Evolutionary conservation across 2,888 invertebrate species (phyloP).

Genomic region (Eupithecia subfuscata): DNA sequence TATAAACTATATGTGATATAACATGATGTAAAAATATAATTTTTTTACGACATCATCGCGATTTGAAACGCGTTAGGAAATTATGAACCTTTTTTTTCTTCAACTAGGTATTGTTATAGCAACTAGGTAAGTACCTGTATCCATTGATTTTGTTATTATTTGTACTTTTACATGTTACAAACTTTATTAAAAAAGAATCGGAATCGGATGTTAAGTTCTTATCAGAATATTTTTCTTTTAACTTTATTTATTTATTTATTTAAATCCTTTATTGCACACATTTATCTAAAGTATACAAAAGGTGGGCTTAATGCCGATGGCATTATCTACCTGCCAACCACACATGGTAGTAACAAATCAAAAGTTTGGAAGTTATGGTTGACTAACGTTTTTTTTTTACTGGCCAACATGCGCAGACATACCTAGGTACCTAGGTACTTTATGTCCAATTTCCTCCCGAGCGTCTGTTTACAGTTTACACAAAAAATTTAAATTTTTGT

Average conservation of each 20-base stretch:
- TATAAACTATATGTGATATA: conserved; percentile 14
- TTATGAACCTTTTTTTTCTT: neutral
- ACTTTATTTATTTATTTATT: too few relatives aligned
- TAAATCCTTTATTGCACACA: too few relatives aligned
- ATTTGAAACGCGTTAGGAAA: neutral
- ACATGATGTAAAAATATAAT: conserved; percentile 6
- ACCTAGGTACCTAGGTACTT: conserved; percentile 17
- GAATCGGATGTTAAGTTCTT: neutral
- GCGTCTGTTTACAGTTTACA: conserved; percentile 34
- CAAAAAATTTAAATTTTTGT: conserved; percentile 35
- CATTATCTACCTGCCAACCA: too few relatives aligned
- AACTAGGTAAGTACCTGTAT: neutral
- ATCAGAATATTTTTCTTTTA: neutral
- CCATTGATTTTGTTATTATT: too few relatives aligned
- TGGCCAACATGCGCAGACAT: conserved; percentile 28
- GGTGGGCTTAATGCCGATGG: too few relatives aligned
- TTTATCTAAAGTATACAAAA: too few relatives aligned
- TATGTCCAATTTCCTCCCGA: conserved; percentile 26
- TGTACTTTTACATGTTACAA: too few relatives aligned
- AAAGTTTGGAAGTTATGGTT: too few relatives aligned
- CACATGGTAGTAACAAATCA: too few relatives aligned
- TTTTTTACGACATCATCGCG: conserved; percentile 26
- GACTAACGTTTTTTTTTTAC: neutral
- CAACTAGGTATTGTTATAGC: neutral
- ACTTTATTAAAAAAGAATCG: too few relatives aligned